Evolutionary conservation across 2,888 invertebrate genomes (phyloP).

Genomic region (Ceriagrion tenellum): DNA sequence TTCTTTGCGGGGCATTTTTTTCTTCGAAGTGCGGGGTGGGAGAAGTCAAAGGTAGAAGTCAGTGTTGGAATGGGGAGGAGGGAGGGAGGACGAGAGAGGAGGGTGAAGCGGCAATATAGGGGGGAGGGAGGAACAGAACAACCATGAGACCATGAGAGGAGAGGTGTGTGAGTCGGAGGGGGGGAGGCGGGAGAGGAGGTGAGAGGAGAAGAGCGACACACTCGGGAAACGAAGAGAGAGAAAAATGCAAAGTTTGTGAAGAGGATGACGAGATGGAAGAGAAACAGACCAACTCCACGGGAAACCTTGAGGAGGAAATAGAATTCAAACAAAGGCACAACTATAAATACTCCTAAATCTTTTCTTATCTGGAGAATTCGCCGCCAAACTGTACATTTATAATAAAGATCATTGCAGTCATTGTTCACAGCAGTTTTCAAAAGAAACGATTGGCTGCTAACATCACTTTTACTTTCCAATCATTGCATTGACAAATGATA

Average conservation of each 20-base stretch:
- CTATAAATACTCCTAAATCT: too few relatives aligned
- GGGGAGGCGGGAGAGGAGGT: background rate
- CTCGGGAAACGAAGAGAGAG: background rate
- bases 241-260: background rate
- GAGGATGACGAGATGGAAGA: background rate
- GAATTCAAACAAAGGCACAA: too few relatives aligned
- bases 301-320: too few relatives aligned
- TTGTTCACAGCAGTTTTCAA: too few relatives aligned
- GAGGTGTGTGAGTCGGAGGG: background rate
- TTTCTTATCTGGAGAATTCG: too few relatives aligned
- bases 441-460: too few relatives aligned
- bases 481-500: too few relatives aligned
- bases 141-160: too few relatives aligned
- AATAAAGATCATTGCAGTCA: too few relatives aligned
- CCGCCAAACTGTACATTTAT: too few relatives aligned
- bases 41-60: background rate
- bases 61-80: background rate
- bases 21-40: background rate
- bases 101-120: background rate
- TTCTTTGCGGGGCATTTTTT: background rate
- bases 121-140: background rate
- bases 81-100: background rate
- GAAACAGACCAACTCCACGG: constrained; percentile 20
- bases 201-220: background rate
- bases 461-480: too few relatives aligned